These are phyloP conservation scores for Nephrotoma flavescens DNA, from an alignment of 2,888 invertebrate species.

Conservation along the genomic window DNA sequence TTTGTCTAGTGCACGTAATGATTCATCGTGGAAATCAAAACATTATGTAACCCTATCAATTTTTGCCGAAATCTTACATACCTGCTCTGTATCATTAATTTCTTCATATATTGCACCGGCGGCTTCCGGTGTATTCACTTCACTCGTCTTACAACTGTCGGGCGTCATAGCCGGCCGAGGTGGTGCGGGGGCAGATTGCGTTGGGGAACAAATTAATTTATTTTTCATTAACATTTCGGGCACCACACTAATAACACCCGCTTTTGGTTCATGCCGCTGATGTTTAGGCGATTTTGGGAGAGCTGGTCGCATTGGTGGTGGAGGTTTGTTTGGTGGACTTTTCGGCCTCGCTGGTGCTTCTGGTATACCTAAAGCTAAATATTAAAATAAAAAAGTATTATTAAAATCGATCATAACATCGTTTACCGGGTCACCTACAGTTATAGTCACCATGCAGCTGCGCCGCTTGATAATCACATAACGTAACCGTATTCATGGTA, in stretches of 20 bases:
- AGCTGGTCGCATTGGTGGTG: constrained; percentile 36
- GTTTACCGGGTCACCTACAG: constrained; percentile 19
- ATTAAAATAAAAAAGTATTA: constrained; percentile 14
- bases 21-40: no score
- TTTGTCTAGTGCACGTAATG: no score
- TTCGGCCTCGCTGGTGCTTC: constrained; percentile 33
- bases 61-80: neutral
- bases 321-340: constrained; percentile 38
- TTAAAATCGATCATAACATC: neutral
- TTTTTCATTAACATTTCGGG: constrained; percentile 22
- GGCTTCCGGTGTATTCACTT: constrained; percentile 20
- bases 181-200: neutral
- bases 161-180: neutral
- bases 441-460: constrained; percentile 24
- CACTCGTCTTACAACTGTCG: neutral
- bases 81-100: constrained; percentile 30
- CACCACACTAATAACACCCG: constrained; percentile 38
- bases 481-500: constrained; percentile 68
- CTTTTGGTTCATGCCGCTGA: constrained; percentile 27
- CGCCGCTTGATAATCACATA: constrained; percentile 34
- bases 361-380: constrained; percentile 31
- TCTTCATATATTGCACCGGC: constrained; percentile 38
- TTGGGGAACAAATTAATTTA: constrained; percentile 8
- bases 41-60: no score
- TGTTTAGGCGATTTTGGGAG: constrained; percentile 35